Evolutionary conservation across 2,888 invertebrate species (phyloP).

Genomic region (Poecilobothrus nobilitatus): DNA sequence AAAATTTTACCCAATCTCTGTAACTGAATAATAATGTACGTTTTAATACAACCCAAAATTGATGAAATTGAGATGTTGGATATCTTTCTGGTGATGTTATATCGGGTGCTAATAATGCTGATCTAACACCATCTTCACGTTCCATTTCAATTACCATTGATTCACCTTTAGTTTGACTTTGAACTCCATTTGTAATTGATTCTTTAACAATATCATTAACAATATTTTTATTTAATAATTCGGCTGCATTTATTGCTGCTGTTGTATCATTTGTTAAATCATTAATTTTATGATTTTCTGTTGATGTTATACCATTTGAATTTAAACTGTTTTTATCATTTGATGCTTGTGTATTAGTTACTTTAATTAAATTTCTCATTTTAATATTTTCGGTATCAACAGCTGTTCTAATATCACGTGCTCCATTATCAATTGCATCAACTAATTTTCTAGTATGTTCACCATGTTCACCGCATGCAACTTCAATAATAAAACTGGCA

Average conservation of each 20-base stretch:
- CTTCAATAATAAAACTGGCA: conserved; percentile 92
- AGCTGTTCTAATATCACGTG: conserved; percentile 68
- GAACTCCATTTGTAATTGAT: conserved; percentile 27
- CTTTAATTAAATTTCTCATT: conserved; percentile 47
- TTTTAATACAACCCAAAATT: conserved; percentile 82
- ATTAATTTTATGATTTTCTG: not conserved
- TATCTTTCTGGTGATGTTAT: conserved; percentile 62
- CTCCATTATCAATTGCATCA: conserved; percentile 76
- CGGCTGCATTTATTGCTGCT: not conserved
- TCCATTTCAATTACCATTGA: conserved; percentile 46
- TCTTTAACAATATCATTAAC: conserved; percentile 53
- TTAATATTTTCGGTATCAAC: conserved; percentile 57
- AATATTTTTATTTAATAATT: conserved; percentile 46
- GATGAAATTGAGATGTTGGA: conserved; percentile 71
- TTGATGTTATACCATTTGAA: conserved; percentile 29
- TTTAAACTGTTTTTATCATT: conserved; percentile 50
- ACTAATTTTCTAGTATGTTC: conserved; percentile 78
- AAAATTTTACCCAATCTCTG: conserved; percentile 78
- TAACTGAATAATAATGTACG: conserved; percentile 76
- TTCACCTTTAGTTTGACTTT: conserved; percentile 38
- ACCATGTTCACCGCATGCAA: conserved; percentile 94
- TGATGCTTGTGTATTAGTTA: conserved; percentile 44
- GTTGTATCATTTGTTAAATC: not conserved
- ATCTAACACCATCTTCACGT: conserved; percentile 58
- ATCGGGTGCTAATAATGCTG: conserved; percentile 57